Evolutionary conservation across 2,113 vertebrate genomes (phyloP).

Genomic region (Silurus meridionalis): DNA sequence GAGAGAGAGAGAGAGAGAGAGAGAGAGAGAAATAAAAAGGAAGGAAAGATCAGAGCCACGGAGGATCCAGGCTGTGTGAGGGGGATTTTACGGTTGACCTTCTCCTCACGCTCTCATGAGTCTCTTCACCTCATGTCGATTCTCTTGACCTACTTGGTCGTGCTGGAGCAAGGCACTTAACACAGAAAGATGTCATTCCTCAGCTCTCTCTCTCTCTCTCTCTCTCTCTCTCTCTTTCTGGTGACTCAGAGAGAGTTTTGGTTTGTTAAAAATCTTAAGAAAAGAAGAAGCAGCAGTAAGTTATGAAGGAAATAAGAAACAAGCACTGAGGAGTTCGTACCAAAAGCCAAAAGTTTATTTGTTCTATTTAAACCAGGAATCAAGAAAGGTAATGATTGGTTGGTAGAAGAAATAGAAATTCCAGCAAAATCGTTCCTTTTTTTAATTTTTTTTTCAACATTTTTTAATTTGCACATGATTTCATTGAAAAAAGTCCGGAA

Average conservation of each 20-base stretch:
- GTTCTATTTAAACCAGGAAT: not conserved
- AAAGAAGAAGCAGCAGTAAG: not conserved
- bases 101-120: constrained; percentile 73
- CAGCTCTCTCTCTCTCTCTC: constrained; percentile 33
- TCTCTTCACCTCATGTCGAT: constrained; percentile 72
- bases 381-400: not conserved
- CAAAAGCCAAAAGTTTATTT: not conserved
- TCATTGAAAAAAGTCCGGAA: not conserved
- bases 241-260: constrained; percentile 14
- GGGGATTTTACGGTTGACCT: constrained; percentile 79
- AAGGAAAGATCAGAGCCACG: not conserved
- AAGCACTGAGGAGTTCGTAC: not conserved
- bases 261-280: constrained; percentile 1
- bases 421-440: not conserved
- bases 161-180: constrained; percentile 74
- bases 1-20: not conserved
- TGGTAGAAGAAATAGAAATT: not conserved
- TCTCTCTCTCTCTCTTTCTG: constrained; percentile 32
- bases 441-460: not conserved
- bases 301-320: not conserved
- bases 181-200: constrained; percentile 63
- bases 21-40: not conserved
- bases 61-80: constrained; percentile 45
- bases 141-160: constrained; percentile 79
- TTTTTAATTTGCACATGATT: not conserved